These are phyloP conservation scores for Plutella xylostella DNA, from an alignment of 2,888 invertebrate genomes.

Conservation along the genomic window DNA sequence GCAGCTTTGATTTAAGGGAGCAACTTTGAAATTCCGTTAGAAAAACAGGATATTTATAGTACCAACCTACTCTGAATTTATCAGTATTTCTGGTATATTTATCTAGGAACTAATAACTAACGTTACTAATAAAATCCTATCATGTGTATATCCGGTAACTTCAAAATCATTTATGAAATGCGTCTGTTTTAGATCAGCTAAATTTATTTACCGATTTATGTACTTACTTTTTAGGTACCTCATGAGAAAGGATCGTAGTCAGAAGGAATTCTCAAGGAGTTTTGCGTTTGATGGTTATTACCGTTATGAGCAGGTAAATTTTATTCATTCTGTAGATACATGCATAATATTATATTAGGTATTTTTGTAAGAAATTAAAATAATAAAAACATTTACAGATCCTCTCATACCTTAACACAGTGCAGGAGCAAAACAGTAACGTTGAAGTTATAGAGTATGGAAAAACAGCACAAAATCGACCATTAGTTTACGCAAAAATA, in stretches of 20 bases:
- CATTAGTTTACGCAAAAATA: slow-evolving; percentile 60
- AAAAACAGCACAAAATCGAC: slow-evolving; percentile 32
- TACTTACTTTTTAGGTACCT: slow-evolving; percentile 31
- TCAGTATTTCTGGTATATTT: no score
- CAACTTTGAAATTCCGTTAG: no score
- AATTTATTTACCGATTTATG: no score
- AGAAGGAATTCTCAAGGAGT: slow-evolving; percentile 12
- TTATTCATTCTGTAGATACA: background rate
- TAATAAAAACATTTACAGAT: slow-evolving; percentile 31
- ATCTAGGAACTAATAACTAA: no score
- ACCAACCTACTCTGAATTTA: no score
- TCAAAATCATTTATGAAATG: no score
- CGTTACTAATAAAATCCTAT: no score
- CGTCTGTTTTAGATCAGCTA: no score
- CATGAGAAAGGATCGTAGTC: slow-evolving; percentile 20
- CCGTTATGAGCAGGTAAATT: slow-evolving; percentile 39
- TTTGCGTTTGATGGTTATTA: slow-evolving; percentile 38
- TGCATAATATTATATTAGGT: background rate
- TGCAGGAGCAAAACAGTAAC: slow-evolving; percentile 24
- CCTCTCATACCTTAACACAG: slow-evolving; percentile 27
- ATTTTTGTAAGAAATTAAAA: background rate
- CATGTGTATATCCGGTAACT: no score
- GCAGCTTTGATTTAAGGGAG: no score
- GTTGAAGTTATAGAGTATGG: slow-evolving; percentile 34
- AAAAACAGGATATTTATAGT: no score